Percentiles rank a stretch among this genome's conserved stretches.
Evolutionary conservation across 2,797 vertebrate genomes (phyloP).

Genomic region (Cephalopachus bancanus): DNA sequence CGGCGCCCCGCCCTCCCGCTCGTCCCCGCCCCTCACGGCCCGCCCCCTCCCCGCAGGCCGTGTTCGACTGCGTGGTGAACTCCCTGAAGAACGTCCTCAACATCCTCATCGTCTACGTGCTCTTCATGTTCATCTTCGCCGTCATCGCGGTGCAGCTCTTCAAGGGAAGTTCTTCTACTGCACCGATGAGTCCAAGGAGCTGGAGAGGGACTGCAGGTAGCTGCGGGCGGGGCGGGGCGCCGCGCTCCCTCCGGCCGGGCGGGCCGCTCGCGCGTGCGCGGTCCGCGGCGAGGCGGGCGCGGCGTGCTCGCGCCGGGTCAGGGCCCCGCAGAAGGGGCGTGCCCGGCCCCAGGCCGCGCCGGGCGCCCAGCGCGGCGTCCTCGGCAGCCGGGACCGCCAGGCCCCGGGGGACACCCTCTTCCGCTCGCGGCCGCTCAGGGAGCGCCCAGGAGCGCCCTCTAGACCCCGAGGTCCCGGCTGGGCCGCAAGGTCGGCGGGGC

Average conservation of each 20-base stretch:
- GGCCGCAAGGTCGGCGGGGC: not conserved
- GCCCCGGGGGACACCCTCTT: not conserved
- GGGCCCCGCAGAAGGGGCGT: too few relatives aligned
- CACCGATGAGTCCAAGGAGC: constrained; percentile 97
- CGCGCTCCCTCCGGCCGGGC: too few relatives aligned
- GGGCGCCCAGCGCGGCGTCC: not conserved
- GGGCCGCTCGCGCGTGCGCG: too few relatives aligned
- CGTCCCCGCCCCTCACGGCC: not conserved
- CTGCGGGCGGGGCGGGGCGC: too few relatives aligned
- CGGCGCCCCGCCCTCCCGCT: accelerated
- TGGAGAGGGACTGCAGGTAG: constrained; percentile 98
- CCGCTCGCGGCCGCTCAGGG: not conserved
- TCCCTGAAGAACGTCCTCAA: constrained; percentile 99
- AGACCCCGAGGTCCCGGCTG: not conserved
- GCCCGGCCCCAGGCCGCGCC: too few relatives aligned
- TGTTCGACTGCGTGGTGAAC: constrained; percentile 99
- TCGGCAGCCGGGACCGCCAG: not conserved
- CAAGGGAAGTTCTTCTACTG: constrained; percentile 98
- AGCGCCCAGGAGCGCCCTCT: too few relatives aligned
- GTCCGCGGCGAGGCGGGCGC: too few relatives aligned
- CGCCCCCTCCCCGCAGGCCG: constrained; percentile 90
- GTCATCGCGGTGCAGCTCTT: constrained; percentile 99
- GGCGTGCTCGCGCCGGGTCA: too few relatives aligned
- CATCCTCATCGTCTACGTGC: constrained; percentile 98
- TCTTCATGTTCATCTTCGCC: constrained; percentile 99